Evolutionary conservation across 1,140 invertebrate genomes (phyloP).

Genomic region (Cryptotermes secundus): DNA sequence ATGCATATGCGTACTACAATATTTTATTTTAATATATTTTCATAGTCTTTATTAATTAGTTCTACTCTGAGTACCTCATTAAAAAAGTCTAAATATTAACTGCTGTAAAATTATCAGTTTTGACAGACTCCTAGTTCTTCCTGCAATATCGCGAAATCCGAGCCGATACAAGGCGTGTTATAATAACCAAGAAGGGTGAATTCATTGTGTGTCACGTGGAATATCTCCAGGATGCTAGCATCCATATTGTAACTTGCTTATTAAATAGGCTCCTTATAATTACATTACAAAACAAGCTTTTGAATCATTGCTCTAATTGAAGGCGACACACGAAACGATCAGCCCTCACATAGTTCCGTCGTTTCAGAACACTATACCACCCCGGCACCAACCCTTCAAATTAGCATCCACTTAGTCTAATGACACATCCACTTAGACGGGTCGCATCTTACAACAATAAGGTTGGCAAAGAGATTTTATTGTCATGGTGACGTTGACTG

Average conservation of each 20-base stretch:
- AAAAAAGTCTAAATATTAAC: too few species aligned
- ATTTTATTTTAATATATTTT: too few species aligned
- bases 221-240: neutral
- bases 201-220: neutral
- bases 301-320: neutral
- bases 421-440: neutral
- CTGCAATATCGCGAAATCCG: too few species aligned
- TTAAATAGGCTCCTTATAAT: neutral
- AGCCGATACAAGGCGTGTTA: neutral
- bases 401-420: neutral
- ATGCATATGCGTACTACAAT: too few species aligned
- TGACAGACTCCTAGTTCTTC: too few species aligned
- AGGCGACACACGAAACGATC: neutral
- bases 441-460: neutral
- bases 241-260: neutral
- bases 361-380: neutral
- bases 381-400: neutral
- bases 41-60: too few species aligned
- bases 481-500: neutral
- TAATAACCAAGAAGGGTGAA: neutral
- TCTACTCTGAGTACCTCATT: too few species aligned
- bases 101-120: too few species aligned
- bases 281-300: neutral
- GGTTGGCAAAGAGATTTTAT: neutral
- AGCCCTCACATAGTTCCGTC: neutral